phyloP scores from a whole-genome alignment of 1,140 invertebrate genomes.

The Cheumatopsyche charites region DNA sequence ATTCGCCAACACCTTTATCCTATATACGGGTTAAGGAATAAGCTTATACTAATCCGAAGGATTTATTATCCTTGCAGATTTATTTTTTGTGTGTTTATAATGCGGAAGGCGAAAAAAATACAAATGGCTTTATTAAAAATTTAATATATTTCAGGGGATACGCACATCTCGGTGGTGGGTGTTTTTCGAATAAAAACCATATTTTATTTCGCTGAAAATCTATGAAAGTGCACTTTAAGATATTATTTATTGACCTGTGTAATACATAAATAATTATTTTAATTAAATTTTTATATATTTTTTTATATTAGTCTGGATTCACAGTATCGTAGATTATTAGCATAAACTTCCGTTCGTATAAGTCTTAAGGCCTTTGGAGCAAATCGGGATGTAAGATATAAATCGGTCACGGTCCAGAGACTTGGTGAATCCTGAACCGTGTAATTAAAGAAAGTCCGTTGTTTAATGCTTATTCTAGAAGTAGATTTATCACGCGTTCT shows the following conservation, averaged over 20 bases:
- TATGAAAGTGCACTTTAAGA: too few species aligned
- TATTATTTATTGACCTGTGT: background rate
- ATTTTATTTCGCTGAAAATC: background rate
- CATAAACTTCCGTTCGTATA: conserved; percentile 23
- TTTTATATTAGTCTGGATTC: background rate
- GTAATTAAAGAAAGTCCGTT: conserved; percentile 45
- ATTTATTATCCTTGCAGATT: conserved; percentile 39
- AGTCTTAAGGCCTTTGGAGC: conserved; percentile 14
- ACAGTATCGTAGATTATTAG: background rate
- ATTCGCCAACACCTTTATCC: conserved; percentile 39
- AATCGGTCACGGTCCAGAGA: conserved; percentile 41
- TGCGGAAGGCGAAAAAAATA: conserved; percentile 27
- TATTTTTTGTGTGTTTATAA: conserved; percentile 32
- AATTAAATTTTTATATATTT: background rate
- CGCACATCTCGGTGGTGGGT: background rate
- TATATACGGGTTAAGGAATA: conserved; percentile 39
- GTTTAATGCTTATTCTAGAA: conserved; percentile 43
- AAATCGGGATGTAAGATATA: conserved; percentile 40
- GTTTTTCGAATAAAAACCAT: conserved; percentile 10
- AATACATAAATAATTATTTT: background rate
- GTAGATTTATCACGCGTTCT: conserved; percentile 27
- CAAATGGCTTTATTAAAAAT: conserved; percentile 32
- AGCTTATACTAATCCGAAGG: conserved; percentile 38
- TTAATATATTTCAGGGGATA: background rate
- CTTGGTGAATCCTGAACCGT: conserved; percentile 39